phyloP scores from a whole-genome alignment of 2,888 invertebrate species.

The Parthenolecanium corni region DNA sequence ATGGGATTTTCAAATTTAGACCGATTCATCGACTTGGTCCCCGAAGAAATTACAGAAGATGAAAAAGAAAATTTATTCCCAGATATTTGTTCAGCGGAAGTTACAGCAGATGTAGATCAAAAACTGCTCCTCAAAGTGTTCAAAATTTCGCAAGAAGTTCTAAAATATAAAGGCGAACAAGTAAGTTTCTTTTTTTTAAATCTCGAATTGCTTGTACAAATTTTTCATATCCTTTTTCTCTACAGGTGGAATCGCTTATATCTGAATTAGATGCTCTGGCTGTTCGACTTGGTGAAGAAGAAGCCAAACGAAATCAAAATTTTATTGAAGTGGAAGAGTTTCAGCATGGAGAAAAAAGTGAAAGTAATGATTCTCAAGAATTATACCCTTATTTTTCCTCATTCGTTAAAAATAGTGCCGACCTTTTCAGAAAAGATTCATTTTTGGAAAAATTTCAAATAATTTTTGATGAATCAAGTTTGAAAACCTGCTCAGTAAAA shows the following conservation, averaged over 20 bases:
- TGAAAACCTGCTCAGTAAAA: background rate
- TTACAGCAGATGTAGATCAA: background rate
- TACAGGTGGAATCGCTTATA: slow-evolving; percentile 43
- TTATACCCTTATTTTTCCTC: background rate
- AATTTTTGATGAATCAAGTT: background rate
- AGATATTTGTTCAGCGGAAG: background rate
- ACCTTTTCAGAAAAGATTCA: background rate
- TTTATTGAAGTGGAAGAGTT: background rate
- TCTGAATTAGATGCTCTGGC: slow-evolving; percentile 45
- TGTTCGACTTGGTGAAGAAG: slow-evolving; percentile 41
- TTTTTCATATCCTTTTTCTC: slow-evolving; percentile 27
- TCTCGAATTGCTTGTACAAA: no score
- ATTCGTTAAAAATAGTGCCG: background rate
- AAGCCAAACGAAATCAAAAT: slow-evolving; percentile 34
- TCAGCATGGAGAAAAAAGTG: background rate
- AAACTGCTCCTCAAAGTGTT: slow-evolving; percentile 1
- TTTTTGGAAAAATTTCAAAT: background rate
- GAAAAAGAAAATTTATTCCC: slow-evolving; percentile 19
- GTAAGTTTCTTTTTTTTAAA: slow-evolving; percentile 38
- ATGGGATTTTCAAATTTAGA: slow-evolving; percentile 16
- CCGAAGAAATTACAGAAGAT: slow-evolving; percentile 16
- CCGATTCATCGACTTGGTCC: background rate
- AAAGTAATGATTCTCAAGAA: background rate
- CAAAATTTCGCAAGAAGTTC: slow-evolving; percentile 52
- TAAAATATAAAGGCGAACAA: slow-evolving; percentile 58